These are phyloP conservation scores for Tinea pellionella DNA, from an alignment of 2,888 invertebrate genomes.

Conservation along the genomic window DNA sequence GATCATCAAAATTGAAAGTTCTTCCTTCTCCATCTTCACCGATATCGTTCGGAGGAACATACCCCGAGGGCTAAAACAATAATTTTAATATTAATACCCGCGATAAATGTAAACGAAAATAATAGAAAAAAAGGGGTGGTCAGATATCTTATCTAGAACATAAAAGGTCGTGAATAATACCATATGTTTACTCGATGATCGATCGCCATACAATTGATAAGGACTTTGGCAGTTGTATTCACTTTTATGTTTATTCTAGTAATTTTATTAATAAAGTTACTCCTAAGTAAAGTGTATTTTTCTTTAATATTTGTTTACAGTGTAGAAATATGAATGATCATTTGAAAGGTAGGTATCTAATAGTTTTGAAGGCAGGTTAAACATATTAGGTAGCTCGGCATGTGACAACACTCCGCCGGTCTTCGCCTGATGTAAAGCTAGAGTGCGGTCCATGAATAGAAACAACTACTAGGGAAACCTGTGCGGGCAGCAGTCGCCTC, in stretches of 20 bases:
- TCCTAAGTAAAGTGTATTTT: no score
- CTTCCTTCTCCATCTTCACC: background rate
- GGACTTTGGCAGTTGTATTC: background rate
- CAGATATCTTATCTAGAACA: background rate
- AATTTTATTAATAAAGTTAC: no score
- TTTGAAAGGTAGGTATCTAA: no score
- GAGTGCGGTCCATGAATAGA: no score
- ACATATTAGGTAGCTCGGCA: no score
- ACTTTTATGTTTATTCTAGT: background rate
- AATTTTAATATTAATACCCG: background rate
- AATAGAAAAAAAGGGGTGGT: background rate
- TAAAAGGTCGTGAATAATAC: background rate
- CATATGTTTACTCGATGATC: background rate
- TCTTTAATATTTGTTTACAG: no score
- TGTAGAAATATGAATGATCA: no score
- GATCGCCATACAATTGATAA: background rate
- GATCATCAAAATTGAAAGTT: slow-evolving; percentile 6
- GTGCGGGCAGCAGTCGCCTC: no score
- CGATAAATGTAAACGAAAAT: background rate
- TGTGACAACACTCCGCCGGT: no score
- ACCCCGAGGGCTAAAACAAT: slow-evolving; percentile 5
- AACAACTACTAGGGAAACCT: no score
- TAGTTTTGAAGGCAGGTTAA: no score
- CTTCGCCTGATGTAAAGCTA: no score
- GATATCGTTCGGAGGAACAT: slow-evolving; percentile 7